Evolutionary conservation across 2,113 vertebrate species (phyloP).

Genomic region (Ondatra zibethicus): DNA sequence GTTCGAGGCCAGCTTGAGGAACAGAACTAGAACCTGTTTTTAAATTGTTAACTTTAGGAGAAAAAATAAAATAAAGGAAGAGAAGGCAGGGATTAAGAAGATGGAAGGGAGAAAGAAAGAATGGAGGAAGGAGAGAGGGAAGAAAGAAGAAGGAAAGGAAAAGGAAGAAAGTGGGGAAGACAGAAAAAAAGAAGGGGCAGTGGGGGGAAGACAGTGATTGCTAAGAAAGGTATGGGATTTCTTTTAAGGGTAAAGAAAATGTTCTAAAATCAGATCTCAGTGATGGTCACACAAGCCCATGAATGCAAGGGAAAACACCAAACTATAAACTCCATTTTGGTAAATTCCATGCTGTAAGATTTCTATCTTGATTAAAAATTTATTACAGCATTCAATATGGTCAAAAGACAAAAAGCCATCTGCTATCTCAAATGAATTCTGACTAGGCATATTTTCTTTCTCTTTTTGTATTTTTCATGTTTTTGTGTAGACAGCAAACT

Average conservation of each 20-base stretch:
- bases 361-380: not conserved
- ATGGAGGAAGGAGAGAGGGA: not conserved
- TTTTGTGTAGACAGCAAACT: not conserved
- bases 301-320: not conserved
- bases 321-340: not conserved
- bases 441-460: not conserved
- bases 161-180: not conserved
- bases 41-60: not conserved
- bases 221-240: not conserved
- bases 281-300: not conserved
- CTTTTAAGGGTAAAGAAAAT: not conserved
- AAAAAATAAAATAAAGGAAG: not conserved
- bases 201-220: not conserved
- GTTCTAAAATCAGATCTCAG: not conserved
- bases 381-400: not conserved
- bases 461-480: not conserved
- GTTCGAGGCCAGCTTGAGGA: not conserved
- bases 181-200: not conserved
- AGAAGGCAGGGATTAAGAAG: not conserved
- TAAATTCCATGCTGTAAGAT: not conserved
- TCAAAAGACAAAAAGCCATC: not conserved
- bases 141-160: not conserved
- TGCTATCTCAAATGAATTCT: not conserved
- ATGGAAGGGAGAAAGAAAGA: not conserved
- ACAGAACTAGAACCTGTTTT: not conserved